Evolutionary conservation across 2,113 vertebrate genomes (phyloP).

Genomic region (Apodemus speciosus): DNA sequence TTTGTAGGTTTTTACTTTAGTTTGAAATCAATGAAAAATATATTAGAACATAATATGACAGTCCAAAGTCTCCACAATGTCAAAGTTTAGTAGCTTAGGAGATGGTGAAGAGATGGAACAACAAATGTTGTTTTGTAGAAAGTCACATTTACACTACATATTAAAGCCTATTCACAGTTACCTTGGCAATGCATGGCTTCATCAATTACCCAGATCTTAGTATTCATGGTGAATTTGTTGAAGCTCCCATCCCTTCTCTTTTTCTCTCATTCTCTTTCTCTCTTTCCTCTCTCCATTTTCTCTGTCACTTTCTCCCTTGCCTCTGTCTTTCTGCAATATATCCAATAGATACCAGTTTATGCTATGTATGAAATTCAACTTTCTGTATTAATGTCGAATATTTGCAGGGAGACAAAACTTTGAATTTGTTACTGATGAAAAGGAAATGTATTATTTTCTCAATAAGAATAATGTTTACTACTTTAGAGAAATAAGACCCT

Average conservation of each 20-base stretch:
- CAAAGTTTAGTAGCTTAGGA: background rate
- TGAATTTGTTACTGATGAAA: background rate
- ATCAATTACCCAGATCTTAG: background rate
- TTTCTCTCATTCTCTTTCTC: too few species aligned
- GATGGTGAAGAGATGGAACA: background rate
- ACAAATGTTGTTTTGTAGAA: background rate
- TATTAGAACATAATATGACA: background rate
- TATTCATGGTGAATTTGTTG: background rate
- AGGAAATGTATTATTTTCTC: background rate
- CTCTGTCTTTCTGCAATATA: background rate
- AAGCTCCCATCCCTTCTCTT: background rate
- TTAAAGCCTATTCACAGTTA: background rate
- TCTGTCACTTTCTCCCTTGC: background rate
- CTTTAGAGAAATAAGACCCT: background rate
- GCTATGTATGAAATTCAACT: background rate
- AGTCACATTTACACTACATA: conserved; percentile 51
- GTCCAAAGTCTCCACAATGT: background rate
- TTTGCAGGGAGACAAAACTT: background rate
- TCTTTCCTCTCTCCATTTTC: background rate
- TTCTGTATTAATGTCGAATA: background rate
- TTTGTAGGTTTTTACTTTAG: background rate
- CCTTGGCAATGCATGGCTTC: background rate
- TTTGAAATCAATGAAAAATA: background rate
- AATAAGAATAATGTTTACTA: background rate
- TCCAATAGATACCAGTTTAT: background rate